phyloP scores from a whole-genome alignment of 2,888 invertebrate species.

The Athalia cordata region DNA sequence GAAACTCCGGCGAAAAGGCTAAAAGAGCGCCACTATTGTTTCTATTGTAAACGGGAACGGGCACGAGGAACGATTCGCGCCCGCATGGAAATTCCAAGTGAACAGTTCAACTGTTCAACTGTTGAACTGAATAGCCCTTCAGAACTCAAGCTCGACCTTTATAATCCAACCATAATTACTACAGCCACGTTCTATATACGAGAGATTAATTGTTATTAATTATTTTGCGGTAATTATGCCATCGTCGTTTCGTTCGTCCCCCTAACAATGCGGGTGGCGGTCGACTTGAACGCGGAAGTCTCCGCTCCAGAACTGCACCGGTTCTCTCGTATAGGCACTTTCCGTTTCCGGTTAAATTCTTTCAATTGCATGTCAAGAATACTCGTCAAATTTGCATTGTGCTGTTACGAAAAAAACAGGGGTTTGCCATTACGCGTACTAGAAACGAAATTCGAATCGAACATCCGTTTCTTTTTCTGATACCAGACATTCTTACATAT shows the following conservation, averaged over 20 bases:
- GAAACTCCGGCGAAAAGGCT: conserved; percentile 33
- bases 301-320: conserved; percentile 42
- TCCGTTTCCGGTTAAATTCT: conserved; percentile 62
- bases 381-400: conserved; percentile 39
- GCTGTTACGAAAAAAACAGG: conserved; percentile 14
- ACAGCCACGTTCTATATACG: conserved; percentile 61
- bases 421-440: background rate
- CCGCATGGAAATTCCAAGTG: conserved; percentile 71
- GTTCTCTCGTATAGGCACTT: conserved; percentile 42
- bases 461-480: background rate
- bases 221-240: conserved; percentile 72
- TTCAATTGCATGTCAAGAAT: conserved; percentile 57
- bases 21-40: conserved; percentile 45
- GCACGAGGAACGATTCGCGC: conserved; percentile 47
- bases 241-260: conserved; percentile 56
- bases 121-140: conserved; percentile 72
- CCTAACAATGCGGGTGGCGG: conserved; percentile 42
- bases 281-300: conserved; percentile 45
- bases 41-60: conserved; percentile 41
- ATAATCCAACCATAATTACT: conserved; percentile 72
- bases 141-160: conserved; percentile 67
- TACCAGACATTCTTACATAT: background rate
- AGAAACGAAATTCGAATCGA: conserved; percentile 26
- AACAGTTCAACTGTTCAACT: conserved; percentile 67
- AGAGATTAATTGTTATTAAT: conserved; percentile 74